Conservation (phyloP, 2,113 vertebrate genomes). For the Polypterus bichir region DNA sequence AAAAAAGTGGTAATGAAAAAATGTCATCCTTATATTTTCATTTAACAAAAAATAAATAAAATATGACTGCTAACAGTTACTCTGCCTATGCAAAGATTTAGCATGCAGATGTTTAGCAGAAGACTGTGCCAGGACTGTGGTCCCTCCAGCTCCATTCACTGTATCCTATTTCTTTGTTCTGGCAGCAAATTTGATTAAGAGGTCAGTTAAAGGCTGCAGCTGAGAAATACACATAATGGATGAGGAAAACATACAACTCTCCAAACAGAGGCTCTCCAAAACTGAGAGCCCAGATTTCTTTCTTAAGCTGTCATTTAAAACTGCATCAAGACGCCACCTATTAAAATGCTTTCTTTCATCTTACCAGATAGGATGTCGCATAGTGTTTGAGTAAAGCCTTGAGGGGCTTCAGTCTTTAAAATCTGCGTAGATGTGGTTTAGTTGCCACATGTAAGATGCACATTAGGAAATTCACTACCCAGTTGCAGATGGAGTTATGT, state of each 20-base stretch:
- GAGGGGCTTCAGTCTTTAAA: no score
- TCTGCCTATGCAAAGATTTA: slow-evolving; percentile 40
- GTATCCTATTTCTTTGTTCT: slow-evolving; percentile 29
- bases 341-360: not conserved
- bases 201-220: slow-evolving; percentile 51
- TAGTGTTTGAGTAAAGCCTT: not conserved
- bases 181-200: slow-evolving; percentile 51
- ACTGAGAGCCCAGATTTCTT: slow-evolving; percentile 7
- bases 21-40: not conserved
- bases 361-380: not conserved
- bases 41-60: slow-evolving; percentile 1
- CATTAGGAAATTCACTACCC: no score
- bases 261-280: slow-evolving; percentile 37
- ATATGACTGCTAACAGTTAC: slow-evolving; percentile 38
- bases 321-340: not conserved
- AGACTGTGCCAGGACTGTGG: slow-evolving; percentile 31
- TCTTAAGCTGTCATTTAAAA: slow-evolving; percentile 26
- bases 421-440: no score
- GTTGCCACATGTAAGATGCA: no score
- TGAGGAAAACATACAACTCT: slow-evolving; percentile 31
- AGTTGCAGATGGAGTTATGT: no score
- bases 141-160: slow-evolving; percentile 10
- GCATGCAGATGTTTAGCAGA: slow-evolving; percentile 50
- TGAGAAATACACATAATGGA: slow-evolving; percentile 32
- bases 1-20: no score